Evolutionary conservation across 2,113 vertebrate genomes (phyloP).

Genomic region (Oxyura jamaicensis): DNA sequence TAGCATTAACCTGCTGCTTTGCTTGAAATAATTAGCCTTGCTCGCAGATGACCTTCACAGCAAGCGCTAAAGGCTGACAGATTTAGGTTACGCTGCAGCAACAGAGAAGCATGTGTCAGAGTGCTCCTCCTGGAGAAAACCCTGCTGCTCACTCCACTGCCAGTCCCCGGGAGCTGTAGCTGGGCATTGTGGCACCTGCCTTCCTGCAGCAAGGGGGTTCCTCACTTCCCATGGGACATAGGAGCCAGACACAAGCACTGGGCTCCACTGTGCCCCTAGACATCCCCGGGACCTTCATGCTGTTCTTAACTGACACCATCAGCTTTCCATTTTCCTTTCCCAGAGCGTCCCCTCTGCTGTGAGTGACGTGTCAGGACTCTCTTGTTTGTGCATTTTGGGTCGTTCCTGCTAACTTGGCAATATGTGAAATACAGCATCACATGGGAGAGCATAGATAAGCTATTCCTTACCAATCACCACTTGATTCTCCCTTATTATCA

Average conservation of each 20-base stretch:
- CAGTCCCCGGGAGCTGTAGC: not conserved
- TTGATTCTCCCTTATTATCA: not conserved
- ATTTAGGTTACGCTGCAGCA: not conserved
- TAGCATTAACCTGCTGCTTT: slow-evolving; percentile 41
- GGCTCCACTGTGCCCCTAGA: not conserved
- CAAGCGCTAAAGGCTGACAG: slow-evolving; percentile 49
- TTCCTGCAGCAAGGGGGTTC: not conserved
- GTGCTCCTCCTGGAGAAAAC: not conserved
- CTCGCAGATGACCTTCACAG: slow-evolving; percentile 51
- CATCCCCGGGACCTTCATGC: not conserved
- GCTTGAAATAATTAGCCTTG: slow-evolving; percentile 56
- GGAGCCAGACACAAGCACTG: not conserved
- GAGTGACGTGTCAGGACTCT: not conserved
- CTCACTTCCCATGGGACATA: fast-evolving
- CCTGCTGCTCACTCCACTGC: not conserved
- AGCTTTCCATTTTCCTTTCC: slow-evolving; percentile 16
- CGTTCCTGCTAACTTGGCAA: not conserved
- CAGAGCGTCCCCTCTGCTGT: slow-evolving; percentile 6
- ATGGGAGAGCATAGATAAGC: not conserved
- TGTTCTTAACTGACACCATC: not conserved
- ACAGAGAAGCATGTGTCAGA: not conserved
- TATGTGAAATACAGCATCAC: not conserved
- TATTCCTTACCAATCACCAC: not conserved
- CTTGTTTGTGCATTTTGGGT: not conserved
- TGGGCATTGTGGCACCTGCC: fast-evolving